Evolutionary conservation across 2,888 invertebrate species (phyloP).

Genomic region (Pheosia gnoma): DNA sequence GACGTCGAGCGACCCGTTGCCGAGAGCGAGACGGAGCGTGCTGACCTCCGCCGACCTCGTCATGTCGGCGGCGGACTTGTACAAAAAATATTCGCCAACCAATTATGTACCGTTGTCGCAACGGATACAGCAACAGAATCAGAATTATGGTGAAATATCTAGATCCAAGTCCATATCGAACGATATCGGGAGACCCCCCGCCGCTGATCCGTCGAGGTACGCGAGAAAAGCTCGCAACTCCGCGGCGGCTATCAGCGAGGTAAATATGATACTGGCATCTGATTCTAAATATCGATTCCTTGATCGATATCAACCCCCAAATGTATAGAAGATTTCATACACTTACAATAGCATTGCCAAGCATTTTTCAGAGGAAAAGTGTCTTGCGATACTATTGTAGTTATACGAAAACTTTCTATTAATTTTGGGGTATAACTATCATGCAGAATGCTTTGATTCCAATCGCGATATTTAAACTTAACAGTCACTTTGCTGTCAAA

Average conservation of each 20-base stretch:
- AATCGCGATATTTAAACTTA: not conserved
- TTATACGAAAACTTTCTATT: too few relatives aligned
- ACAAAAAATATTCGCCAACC: conserved; percentile 90
- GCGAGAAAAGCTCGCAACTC: conserved; percentile 68
- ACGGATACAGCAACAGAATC: conserved; percentile 60
- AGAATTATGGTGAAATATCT: conserved; percentile 70
- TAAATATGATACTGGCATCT: conserved; percentile 37
- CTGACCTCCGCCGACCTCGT: conserved; percentile 79
- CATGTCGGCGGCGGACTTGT: conserved; percentile 87
- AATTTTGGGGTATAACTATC: too few relatives aligned
- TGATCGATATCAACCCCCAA: too few relatives aligned
- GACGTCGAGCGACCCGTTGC: conserved; percentile 65
- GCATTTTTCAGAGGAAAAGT: too few relatives aligned
- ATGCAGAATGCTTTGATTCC: not conserved
- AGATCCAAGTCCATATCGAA: conserved; percentile 84
- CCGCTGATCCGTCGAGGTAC: conserved; percentile 61
- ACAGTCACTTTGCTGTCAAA: not conserved
- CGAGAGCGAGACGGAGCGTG: conserved; percentile 67
- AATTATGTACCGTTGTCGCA: conserved; percentile 87
- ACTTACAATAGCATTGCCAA: too few relatives aligned
- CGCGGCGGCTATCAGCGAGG: conserved; percentile 68
- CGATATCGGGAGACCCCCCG: conserved; percentile 82
- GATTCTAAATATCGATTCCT: too few relatives aligned
- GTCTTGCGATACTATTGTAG: too few relatives aligned
- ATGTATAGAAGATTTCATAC: too few relatives aligned